These are phyloP conservation scores for Pseudochromis fuscus DNA, from an alignment of 2,797 vertebrate species.

Conservation along the genomic window DNA sequence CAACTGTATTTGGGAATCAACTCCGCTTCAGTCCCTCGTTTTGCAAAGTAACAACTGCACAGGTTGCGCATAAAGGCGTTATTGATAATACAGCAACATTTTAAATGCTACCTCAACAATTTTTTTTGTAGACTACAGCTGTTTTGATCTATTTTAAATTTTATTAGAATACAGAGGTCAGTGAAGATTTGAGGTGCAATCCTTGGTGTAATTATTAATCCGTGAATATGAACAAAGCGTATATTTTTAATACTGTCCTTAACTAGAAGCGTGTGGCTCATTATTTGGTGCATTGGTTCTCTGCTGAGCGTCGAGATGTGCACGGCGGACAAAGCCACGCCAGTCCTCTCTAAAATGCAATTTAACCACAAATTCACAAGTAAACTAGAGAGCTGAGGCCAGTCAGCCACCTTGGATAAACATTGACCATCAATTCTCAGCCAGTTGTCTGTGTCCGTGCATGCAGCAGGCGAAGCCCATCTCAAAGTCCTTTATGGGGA, in stretches of 20 bases:
- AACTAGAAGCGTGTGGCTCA: constrained; percentile 6
- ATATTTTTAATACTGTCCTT: neutral
- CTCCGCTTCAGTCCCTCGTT: constrained; percentile 32
- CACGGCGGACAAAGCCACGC: constrained; percentile 76
- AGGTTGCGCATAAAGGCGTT: constrained; percentile 5
- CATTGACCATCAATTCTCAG: constrained; percentile 86
- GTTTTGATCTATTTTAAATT: constrained; percentile 2
- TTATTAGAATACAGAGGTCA: neutral
- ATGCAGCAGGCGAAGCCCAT: constrained; percentile 37
- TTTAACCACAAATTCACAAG: constrained; percentile 92
- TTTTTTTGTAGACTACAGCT: neutral
- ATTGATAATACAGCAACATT: constrained; percentile 11
- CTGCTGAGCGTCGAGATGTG: constrained; percentile 29
- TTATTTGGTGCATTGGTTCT: constrained; percentile 10
- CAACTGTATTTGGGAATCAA: constrained; percentile 38
- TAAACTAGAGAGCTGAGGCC: constrained; percentile 91
- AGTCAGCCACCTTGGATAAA: constrained; percentile 89
- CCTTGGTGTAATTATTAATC: neutral
- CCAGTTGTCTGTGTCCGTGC: constrained; percentile 73
- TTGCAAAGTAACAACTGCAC: constrained; percentile 28
- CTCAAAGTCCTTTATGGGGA: constrained; percentile 50
- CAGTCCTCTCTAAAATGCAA: constrained; percentile 83
- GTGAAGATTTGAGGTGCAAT: neutral
- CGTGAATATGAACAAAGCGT: neutral
- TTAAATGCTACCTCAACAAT: neutral